phyloP scores from a whole-genome alignment of 2,113 vertebrate species.

The Chaenogobius annularis region DNA sequence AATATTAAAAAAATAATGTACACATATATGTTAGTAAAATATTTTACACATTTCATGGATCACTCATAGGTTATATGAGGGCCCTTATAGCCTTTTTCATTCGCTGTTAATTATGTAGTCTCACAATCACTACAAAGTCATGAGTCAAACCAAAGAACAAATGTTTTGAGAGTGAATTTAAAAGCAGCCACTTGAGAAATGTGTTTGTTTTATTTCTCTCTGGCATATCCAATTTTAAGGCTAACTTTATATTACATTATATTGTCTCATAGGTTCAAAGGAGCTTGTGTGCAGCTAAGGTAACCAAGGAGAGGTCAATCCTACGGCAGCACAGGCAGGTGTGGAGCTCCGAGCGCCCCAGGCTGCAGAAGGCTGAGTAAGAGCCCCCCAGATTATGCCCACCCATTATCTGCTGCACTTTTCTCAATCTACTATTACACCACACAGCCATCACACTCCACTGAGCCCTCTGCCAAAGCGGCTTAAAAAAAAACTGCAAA shows the following conservation, averaged over 20 bases:
- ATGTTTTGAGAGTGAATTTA: slow-evolving; percentile 24
- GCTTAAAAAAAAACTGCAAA: slow-evolving; percentile 23
- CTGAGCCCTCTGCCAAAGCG: slow-evolving; percentile 39
- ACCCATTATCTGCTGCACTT: slow-evolving; percentile 65
- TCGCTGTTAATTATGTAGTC: background rate
- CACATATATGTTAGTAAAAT: no score
- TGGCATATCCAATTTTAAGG: background rate
- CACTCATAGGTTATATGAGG: background rate
- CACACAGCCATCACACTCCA: slow-evolving; percentile 35
- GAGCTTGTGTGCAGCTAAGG: slow-evolving; percentile 79
- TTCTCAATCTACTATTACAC: slow-evolving; percentile 56
- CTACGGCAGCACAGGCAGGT: slow-evolving; percentile 86
- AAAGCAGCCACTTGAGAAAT: slow-evolving; percentile 21
- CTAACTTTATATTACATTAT: slow-evolving; percentile 34
- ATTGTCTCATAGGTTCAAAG: slow-evolving; percentile 81
- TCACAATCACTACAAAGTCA: background rate
- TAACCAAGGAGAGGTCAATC: slow-evolving; percentile 82
- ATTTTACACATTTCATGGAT: background rate
- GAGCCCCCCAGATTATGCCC: slow-evolving; percentile 58
- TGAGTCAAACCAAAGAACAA: slow-evolving; percentile 14
- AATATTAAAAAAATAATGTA: no score
- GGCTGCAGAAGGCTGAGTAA: slow-evolving; percentile 83
- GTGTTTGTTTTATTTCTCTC: slow-evolving; percentile 2
- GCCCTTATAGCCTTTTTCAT: background rate
- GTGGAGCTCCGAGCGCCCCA: slow-evolving; percentile 85